Base-by-base conservation (phyloP, 2,113 vertebrate genomes). In the Eleginops maclovinus region DNA sequence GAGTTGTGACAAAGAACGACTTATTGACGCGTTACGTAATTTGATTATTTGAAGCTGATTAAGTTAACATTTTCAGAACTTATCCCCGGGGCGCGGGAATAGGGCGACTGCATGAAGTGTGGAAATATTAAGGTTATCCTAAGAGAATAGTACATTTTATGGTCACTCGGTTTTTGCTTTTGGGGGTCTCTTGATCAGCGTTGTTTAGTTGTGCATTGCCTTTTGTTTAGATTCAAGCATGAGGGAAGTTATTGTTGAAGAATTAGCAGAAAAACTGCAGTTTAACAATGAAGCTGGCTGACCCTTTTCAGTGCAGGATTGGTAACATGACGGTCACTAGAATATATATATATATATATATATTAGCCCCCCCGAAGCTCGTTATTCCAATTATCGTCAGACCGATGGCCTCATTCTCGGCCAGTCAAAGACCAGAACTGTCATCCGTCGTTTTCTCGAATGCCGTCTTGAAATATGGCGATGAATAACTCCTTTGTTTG, bases 381-480 rank as follows among this genome's bases (percentile, higher is more conserved):
- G 44, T 93, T 93, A 93, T 68, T 87, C 51, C 85, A 91, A 91
- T 93, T 90, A 93, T 87, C 71, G 12, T 91, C 85, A 89, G 31
- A 3, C 13, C 77, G 74, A 78, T 80, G 73, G 82, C 84, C 86
- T 60, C 64, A 24, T 83, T 92, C 66, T 71, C 3, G 9, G 43
- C 62, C 16, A 63, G 50, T 72, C 62, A 59, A 54, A 75, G 62
- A 75, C 58, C 40, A 56, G 64, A 85, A 75, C 80, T 71, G 84
- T 76, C 79, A 72, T 56, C 59, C 2, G 13, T 53, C 46, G 17
- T 90, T 79, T 78, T 13, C 65, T 62, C 72, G 56, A 22, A 73
- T 26, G 8, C 21, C 9, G 61, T 0, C 50, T 71, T 68, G 55
- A 61, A 65, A 28, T n/a, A 22, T 10, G 9, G 2, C 9, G 1